Evolutionary conservation across 2,113 vertebrate genomes (phyloP).

Genomic region (Gavialis gangeticus): DNA sequence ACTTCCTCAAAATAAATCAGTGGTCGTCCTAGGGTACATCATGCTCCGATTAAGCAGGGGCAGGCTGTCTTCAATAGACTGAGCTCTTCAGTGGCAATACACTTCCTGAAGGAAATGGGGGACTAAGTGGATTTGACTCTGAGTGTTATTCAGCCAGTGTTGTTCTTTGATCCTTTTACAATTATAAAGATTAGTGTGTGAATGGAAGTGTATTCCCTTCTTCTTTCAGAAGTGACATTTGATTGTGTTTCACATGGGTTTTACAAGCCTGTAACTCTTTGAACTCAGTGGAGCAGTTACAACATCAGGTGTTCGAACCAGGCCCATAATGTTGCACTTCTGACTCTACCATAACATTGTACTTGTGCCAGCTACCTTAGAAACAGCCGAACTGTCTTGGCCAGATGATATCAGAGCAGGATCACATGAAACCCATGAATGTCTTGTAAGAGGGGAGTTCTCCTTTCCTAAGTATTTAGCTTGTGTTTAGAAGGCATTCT

Average conservation of each 20-base stretch:
- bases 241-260: too few relatives aligned
- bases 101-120: neutral
- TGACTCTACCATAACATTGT: too few relatives aligned
- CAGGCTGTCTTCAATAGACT: neutral
- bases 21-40: neutral
- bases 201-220: neutral
- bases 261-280: too few relatives aligned
- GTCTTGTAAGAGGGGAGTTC: neutral
- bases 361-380: neutral
- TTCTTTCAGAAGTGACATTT: neutral
- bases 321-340: neutral
- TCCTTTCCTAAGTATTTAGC: slow-evolving; percentile 1
- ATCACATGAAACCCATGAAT: neutral
- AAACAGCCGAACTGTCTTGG: neutral
- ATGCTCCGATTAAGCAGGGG: neutral
- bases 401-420: neutral
- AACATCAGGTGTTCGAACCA: neutral
- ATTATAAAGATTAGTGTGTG: too few relatives aligned
- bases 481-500: slow-evolving; percentile 38
- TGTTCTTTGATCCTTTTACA: neutral
- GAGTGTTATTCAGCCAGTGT: neutral
- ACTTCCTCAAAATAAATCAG: neutral
- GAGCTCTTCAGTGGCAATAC: neutral
- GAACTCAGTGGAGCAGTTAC: too few relatives aligned
- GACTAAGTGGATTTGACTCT: neutral